phyloP scores from a whole-genome alignment of 2,113 vertebrate species.

The Brachirus orientalis region DNA sequence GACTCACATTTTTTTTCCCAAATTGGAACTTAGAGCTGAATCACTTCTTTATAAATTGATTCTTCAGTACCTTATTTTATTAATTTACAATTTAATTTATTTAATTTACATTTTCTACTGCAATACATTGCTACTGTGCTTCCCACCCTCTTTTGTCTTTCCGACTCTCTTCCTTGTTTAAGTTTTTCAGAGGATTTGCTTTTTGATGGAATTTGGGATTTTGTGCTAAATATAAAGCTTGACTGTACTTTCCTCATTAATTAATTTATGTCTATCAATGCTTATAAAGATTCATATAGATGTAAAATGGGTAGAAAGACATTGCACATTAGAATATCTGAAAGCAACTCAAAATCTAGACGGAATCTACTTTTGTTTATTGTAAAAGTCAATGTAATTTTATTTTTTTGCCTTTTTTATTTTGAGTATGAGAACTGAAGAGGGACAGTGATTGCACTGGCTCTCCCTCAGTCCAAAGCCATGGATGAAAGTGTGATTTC shows the following conservation, averaged over 20 bases:
- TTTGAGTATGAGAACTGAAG: too few species aligned
- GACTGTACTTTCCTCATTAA: neutral
- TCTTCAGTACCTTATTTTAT: neutral
- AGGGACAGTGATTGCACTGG: too few species aligned
- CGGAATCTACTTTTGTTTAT: too few species aligned
- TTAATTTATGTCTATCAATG: too few species aligned
- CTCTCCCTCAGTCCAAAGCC: neutral
- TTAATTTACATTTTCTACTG: too few species aligned
- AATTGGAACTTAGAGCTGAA: neutral
- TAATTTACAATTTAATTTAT: neutral
- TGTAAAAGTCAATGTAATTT: neutral
- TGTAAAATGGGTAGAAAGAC: too few species aligned
- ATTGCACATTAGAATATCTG: too few species aligned
- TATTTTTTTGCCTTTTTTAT: neutral
- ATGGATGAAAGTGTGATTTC: slow-evolving; percentile 31
- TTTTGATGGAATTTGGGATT: neutral
- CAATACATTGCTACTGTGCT: neutral
- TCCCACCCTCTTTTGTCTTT: neutral
- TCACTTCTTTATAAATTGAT: neutral
- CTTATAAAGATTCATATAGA: too few species aligned
- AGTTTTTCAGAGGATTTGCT: neutral
- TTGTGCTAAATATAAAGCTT: neutral
- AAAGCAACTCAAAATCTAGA: too few species aligned
- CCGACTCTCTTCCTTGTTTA: neutral
- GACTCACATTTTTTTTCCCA: neutral